Evolutionary conservation across 2,113 vertebrate genomes (phyloP), one percentile per base, ranked within the genome.

Genomic region (Neolamprologus sp.): DNA sequence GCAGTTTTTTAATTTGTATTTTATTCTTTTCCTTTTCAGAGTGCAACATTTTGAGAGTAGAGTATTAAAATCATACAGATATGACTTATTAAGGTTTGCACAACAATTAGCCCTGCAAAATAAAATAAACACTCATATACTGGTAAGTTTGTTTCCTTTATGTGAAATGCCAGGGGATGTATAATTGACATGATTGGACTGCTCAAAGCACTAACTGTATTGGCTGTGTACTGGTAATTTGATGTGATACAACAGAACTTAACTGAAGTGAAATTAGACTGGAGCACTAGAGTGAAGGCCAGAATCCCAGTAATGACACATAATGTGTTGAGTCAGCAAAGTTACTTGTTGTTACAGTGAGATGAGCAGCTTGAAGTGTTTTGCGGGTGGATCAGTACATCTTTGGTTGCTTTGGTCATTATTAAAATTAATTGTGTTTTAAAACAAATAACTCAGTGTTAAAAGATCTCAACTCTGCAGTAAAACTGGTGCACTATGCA

Each of bases 141-240:
- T 68, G 26, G 54, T 13, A 28, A 13, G 7, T n/a, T n/a, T 65
- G 33, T 65, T 65, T 63, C 28, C 28, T 63, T 19, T 63, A 63
- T 33, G 16, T 63, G 16, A 33, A 63, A 63, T 63, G 28, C 58
- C 30, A 63, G 58, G 30, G 1, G 17, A 35, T 19, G 30, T 63
- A n/a, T 63, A 42, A 16, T 71, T 23, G 37, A 9, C n/a, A 71
- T 1, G n/a, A 40, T 7, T 40, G 19, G 35, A 68, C 63, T 68
- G 19, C 0, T 40, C 63, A 68, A 68, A 68, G 65, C 33, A n/a
- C 21, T 68, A 37, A 35, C 33, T 21, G 0, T n/a, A 65, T 0
- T 21, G 33, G 60, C 60, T 68, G 19, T 40, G 37, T 71, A 21
- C 12, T 71, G 37, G 65, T 71, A 23, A 0, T 71, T 71, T 71